phyloP scores from a whole-genome alignment of 2,113 vertebrate genomes.

The Dromaius novaehollandiae region DNA sequence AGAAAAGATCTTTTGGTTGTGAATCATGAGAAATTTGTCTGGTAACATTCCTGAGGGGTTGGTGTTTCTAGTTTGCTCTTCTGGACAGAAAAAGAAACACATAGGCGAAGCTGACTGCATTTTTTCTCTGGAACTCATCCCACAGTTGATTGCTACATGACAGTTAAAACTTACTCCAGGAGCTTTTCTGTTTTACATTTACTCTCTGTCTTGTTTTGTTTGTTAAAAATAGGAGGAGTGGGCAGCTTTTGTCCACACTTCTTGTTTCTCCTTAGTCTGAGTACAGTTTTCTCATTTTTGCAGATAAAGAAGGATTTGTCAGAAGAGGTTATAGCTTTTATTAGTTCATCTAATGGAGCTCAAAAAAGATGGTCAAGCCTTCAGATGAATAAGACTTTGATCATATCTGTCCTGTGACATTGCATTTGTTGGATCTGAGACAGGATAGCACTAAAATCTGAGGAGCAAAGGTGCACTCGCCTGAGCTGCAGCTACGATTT shows the following conservation, averaged over 20 bases:
- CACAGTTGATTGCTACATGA: neutral
- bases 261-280: neutral
- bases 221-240: neutral
- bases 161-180: neutral
- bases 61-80: neutral
- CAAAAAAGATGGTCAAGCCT: neutral
- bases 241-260: neutral
- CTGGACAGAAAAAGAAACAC: neutral
- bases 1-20: neutral
- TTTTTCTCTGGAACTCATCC: slow-evolving; percentile 1
- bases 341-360: neutral
- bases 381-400: neutral
- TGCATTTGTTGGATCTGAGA: neutral
- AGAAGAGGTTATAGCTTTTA: neutral
- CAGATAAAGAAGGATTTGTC: neutral
- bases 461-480: neutral
- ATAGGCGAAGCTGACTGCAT: neutral
- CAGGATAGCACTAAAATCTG: neutral
- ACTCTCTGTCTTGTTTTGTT: neutral
- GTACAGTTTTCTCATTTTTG: neutral
- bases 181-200: neutral
- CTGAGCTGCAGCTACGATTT: neutral
- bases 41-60: neutral
- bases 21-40: neutral
- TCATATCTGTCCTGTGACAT: neutral